Conservation (phyloP, 2,888 invertebrate species). For the Galerucella calmariensis region DNA sequence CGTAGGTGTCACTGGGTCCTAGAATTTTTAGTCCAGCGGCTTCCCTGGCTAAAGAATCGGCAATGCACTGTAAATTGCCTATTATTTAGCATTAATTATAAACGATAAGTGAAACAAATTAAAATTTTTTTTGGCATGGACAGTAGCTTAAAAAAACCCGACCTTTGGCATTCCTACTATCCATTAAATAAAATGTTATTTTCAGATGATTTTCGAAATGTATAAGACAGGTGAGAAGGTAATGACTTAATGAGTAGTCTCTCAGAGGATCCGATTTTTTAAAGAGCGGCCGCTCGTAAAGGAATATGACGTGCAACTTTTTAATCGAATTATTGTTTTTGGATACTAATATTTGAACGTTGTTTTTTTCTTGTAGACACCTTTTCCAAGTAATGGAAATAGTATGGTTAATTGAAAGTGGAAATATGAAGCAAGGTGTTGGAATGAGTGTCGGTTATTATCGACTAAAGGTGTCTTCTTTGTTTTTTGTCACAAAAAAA, state of each 20-base stretch:
- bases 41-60: too few relatives aligned
- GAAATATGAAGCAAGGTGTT: constrained; percentile 14
- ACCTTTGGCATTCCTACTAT: neutral
- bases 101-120: too few relatives aligned
- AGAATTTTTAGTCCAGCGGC: too few relatives aligned
- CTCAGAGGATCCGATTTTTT: constrained; percentile 5
- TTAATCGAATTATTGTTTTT: constrained; percentile 41
- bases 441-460: neutral
- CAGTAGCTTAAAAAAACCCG: neutral
- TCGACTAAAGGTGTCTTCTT: neutral
- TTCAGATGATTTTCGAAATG: constrained; percentile 49
- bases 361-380: constrained; percentile 12
- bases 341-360: constrained; percentile 21
- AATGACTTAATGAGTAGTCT: constrained; percentile 53
- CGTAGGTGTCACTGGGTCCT: too few relatives aligned
- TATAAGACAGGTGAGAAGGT: constrained; percentile 57
- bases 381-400: constrained; percentile 2
- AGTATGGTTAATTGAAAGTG: neutral
- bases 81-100: too few relatives aligned
- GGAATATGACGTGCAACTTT: constrained; percentile 40
- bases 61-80: too few relatives aligned
- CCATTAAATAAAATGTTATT: constrained; percentile 46
- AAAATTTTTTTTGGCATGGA: neutral
- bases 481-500: neutral
- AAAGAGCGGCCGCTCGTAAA: constrained; percentile 40